Percentiles rank a stretch among this genome's conserved stretches.
Evolutionary conservation across 2,888 invertebrate species (phyloP).

Genomic region (Perithous albicinctus): DNA sequence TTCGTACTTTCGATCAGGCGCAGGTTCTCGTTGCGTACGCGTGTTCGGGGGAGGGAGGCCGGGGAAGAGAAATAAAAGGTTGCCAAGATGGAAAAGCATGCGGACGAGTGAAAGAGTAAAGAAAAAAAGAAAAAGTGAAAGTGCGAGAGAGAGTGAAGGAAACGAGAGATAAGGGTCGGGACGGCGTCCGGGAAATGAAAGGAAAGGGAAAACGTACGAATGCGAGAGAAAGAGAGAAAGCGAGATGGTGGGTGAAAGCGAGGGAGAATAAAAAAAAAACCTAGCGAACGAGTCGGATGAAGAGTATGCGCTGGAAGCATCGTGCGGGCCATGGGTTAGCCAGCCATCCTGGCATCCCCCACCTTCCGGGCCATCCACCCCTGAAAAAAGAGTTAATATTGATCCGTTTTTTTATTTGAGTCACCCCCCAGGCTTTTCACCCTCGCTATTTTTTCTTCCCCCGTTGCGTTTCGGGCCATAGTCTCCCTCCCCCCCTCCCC

Average conservation of each 20-base stretch:
- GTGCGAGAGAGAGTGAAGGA: slow-evolving; percentile 36
- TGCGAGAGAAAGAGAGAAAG: too few species aligned
- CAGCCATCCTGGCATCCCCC: slow-evolving; percentile 71
- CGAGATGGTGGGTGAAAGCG: too few species aligned
- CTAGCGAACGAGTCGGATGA: neutral
- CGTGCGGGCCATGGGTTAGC: slow-evolving; percentile 48
- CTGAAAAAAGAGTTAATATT: slow-evolving; percentile 89
- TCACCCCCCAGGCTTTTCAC: slow-evolving; percentile 88
- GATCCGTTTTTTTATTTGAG: slow-evolving; percentile 89
- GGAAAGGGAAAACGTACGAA: neutral
- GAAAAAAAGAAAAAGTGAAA: slow-evolving; percentile 17
- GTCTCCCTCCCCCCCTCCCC: slow-evolving; percentile 37
- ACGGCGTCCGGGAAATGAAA: neutral
- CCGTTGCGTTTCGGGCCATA: slow-evolving; percentile 72
- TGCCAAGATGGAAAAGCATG: slow-evolving; percentile 39
- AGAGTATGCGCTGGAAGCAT: slow-evolving; percentile 58
- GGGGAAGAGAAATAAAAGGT: slow-evolving; percentile 19
- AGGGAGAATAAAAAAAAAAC: too few species aligned
- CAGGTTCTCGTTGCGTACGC: neutral
- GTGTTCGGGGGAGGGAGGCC: too few species aligned
- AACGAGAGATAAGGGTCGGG: slow-evolving; percentile 6
- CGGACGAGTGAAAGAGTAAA: neutral
- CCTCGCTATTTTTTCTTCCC: slow-evolving; percentile 86
- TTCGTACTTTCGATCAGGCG: slow-evolving; percentile 72
- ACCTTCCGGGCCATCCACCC: slow-evolving; percentile 79